Evolutionary conservation across 2,888 invertebrate species (phyloP).

Genomic region (Chrysolina americana): DNA sequence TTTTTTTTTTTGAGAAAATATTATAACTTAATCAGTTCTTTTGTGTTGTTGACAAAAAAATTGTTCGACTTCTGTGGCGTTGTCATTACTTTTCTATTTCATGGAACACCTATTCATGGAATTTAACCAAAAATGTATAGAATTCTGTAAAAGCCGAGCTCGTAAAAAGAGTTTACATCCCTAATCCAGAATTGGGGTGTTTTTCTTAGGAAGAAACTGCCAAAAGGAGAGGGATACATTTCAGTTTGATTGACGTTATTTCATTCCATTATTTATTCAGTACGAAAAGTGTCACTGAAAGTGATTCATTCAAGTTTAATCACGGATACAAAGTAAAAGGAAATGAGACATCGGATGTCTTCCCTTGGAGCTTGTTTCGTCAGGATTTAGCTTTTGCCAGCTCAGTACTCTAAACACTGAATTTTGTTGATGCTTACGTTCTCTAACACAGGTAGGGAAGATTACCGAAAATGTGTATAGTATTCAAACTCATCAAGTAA

Average conservation of each 20-base stretch:
- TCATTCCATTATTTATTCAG: conserved; percentile 13
- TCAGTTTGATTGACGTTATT: conserved; percentile 17
- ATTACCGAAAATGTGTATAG: not conserved
- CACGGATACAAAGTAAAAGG: conserved; percentile 14
- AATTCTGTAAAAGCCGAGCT: not conserved
- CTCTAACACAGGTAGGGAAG: not conserved
- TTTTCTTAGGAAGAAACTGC: not conserved
- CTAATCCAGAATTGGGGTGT: not conserved
- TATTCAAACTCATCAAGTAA: not conserved
- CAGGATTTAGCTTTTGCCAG: not conserved
- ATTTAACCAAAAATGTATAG: no score
- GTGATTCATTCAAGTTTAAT: conserved; percentile 18
- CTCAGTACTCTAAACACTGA: not conserved
- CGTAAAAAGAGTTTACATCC: not conserved
- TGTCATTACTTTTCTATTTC: no score
- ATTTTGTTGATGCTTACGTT: not conserved
- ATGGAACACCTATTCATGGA: no score
- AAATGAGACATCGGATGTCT: conserved; percentile 9
- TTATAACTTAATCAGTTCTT: no score
- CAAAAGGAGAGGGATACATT: not conserved
- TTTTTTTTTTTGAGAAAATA: no score
- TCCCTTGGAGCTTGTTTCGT: not conserved
- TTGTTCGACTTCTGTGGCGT: no score
- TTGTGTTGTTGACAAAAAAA: no score
- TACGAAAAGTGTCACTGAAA: conserved; percentile 10